Evolutionary conservation across 2,113 vertebrate genomes (phyloP).

Genomic region (Ornithorhynchus anatinus): DNA sequence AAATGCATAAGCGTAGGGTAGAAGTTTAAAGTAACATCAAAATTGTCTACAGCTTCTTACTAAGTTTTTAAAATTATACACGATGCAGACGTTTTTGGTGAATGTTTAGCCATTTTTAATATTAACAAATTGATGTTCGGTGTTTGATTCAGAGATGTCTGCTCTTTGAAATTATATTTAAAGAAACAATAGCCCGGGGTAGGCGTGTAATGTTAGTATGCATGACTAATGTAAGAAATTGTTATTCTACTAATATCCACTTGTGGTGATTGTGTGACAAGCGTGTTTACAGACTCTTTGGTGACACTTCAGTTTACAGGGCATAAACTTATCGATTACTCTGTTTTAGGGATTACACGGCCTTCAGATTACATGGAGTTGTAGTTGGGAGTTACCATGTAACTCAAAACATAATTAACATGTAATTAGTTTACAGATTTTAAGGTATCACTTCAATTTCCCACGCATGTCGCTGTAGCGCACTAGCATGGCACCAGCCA

Average conservation of each 20-base stretch:
- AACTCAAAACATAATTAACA: constrained; percentile 69
- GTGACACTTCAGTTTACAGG: constrained; percentile 84
- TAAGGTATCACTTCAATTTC: constrained; percentile 70
- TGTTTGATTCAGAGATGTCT: constrained; percentile 88
- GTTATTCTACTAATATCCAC: constrained; percentile 94
- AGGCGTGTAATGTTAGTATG: constrained; percentile 93
- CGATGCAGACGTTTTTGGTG: constrained; percentile 92
- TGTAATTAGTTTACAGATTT: constrained; percentile 66
- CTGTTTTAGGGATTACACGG: constrained; percentile 69
- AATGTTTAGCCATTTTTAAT: constrained; percentile 95
- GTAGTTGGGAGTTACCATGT: constrained; percentile 73
- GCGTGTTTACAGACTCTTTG: constrained; percentile 94
- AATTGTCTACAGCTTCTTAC: constrained; percentile 85
- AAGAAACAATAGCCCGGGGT: constrained; percentile 76
- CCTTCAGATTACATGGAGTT: constrained; percentile 67
- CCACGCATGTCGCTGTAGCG: constrained; percentile 69
- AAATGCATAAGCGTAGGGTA: constrained; percentile 78
- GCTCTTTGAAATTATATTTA: constrained; percentile 83
- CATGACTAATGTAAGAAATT: constrained; percentile 94
- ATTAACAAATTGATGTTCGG: constrained; percentile 92
- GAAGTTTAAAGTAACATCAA: constrained; percentile 78
- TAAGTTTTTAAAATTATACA: constrained; percentile 88
- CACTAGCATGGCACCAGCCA: constrained; percentile 73
- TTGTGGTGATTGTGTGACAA: constrained; percentile 92
- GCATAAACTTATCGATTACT: constrained; percentile 80